Base-by-base conservation (phyloP, 2,113 vertebrate species). In the Melanostigma gelatinosum region DNA sequence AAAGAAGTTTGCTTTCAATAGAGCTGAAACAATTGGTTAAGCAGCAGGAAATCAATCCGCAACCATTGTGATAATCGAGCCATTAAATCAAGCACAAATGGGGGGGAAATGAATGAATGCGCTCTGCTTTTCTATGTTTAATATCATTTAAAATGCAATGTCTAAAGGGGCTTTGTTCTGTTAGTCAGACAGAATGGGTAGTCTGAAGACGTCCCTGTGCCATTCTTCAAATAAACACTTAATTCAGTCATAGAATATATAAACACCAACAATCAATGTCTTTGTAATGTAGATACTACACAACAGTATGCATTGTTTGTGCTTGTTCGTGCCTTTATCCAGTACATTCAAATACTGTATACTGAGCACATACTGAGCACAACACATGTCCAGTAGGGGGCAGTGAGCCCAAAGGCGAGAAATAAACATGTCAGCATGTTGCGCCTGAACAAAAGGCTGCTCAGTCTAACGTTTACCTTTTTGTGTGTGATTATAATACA, bases 311-410 rank as follows among this genome's bases (percentile, higher is more conserved):
- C 24, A 40, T 20, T 52, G 0, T 12, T 4, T 64, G 15, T 32
- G 36, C 29, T 27, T 68, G 20, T 7, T 79, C 12, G n/a, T 22
- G 2, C 3, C 5, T 63, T 1, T 54, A 36, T 22, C 5, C 24
- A 57, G 2, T 18, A 4, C 4, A 40, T 55, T 22, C 65, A 48
- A 15, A 46, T 32, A 60, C 29, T 58, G 55, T 27, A 40, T 0
- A 36, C 0, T 4, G 42, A 13, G 75, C 57, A 87, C 64, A 86
- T 84, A 76, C n/a, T n/a, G n/a, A n/a, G n/a, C n/a, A n/a, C 82
- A 82, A 40, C n/a, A 52, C 9, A 64, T 65, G 76, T 42, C 90
- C 92, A 93, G 87, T 72, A 91, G 93, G 91, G 81, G 93, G 93
- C 92, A 88, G 84, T 73, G 40, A 60, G 36, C 20, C 24, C 71